Evolutionary conservation across 2,888 invertebrate species (phyloP).

Genomic region (Tortrix viridana): DNA sequence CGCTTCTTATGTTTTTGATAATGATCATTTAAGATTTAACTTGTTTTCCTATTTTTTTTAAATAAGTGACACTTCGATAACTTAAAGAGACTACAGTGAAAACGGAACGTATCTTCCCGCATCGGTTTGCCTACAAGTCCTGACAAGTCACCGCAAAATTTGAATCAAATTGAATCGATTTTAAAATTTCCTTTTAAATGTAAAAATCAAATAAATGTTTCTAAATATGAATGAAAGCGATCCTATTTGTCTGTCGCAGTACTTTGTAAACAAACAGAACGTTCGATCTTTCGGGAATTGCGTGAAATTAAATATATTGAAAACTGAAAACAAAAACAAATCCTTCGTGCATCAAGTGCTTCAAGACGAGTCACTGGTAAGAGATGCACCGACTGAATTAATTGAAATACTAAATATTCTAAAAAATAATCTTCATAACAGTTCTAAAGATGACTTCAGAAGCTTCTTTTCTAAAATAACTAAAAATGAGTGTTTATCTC

Average conservation of each 20-base stretch:
- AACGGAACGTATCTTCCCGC: conserved; percentile 40
- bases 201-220: background rate
- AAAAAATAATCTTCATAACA: conserved; percentile 54
- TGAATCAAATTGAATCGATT: conserved; percentile 39
- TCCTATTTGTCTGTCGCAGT: conserved; percentile 64
- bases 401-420: conserved; percentile 49
- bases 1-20: no score
- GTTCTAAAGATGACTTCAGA: conserved; percentile 63
- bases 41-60: no score
- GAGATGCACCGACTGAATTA: conserved; percentile 52
- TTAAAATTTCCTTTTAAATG: background rate
- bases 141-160: conserved; percentile 65
- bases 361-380: conserved; percentile 50
- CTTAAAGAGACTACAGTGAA: conserved; percentile 7
- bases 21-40: no score
- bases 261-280: conserved; percentile 74
- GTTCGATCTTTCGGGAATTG: conserved; percentile 66
- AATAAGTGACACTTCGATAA: background rate
- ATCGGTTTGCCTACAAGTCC: conserved; percentile 47
- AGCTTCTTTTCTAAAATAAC: conserved; percentile 51
- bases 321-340: conserved; percentile 46
- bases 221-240: conserved; percentile 15
- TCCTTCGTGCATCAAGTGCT: conserved; percentile 52
- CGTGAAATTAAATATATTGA: conserved; percentile 56
- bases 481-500: conserved; percentile 43